Conservation (phyloP, 2,113 vertebrate genomes). For the Neodon shergylaensis region DNA sequence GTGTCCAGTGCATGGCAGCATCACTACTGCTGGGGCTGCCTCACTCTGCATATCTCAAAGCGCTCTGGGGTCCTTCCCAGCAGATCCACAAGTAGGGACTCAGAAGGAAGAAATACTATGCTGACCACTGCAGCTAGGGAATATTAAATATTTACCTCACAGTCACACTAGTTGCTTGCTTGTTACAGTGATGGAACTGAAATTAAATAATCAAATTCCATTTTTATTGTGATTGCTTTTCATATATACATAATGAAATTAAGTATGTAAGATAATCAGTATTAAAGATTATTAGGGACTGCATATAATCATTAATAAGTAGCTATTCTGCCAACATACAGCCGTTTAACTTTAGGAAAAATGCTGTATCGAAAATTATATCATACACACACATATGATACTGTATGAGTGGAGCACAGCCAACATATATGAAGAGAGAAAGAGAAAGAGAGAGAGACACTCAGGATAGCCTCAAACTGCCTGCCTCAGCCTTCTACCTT, state of each 20-base stretch:
- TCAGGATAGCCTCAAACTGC: neutral
- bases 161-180: neutral
- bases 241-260: neutral
- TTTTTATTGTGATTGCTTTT: neutral
- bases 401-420: neutral
- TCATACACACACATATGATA: neutral
- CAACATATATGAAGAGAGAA: neutral
- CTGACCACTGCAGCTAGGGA: no score
- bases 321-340: neutral
- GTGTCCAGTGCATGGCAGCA: accelerated
- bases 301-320: neutral
- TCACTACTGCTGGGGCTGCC: neutral
- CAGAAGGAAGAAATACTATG: neutral
- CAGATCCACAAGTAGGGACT: neutral
- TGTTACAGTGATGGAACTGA: neutral
- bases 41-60: neutral
- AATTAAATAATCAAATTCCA: neutral
- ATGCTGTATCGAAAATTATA: neutral
- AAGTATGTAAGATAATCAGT: neutral
- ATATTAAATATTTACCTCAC: neutral
- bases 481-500: neutral
- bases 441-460: neutral
- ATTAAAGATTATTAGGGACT: neutral
- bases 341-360: neutral
- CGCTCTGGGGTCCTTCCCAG: neutral